Evolutionary conservation across 1,140 invertebrate species (phyloP), one percentile per base, ranked within the genome.

Genomic region (Apis laboriosa): DNA sequence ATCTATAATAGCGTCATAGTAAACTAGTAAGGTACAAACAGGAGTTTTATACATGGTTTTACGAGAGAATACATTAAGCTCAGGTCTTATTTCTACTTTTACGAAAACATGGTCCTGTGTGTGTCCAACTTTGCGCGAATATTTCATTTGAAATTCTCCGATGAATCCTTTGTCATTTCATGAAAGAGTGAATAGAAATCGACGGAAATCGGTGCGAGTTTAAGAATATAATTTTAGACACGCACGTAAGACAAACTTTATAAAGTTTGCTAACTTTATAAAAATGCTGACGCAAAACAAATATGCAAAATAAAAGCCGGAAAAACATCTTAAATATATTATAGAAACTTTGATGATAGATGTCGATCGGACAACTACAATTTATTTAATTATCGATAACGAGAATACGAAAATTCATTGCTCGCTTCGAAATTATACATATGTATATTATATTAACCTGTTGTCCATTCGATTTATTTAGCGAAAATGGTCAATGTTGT

Each of bases 1-100:
- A 90, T 90, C 87, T 84, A 89, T 79, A 67, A 86, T 77, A 84
- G 88, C 80, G 68, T 77, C 84, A 73, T 87, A 84, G 88, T 88
- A 91, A 90, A 91, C 87, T 90, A 90, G 66, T 90, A 91, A 92
- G 86, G 84, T 92, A 92, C 89, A 92, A 92, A 92, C 86, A 91
- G 85, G 86, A 90, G 84, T 89, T 89, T 90, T 88, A 87, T 86
- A 90, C 80, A 88, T 87, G 84, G 83, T 90, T 86, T 68, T 77
- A 81, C 80, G 75, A 87, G 86, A 88, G 72, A 88, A 64, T 88
- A 88, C 81, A 89, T 90, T 91, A 92, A 92, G 90, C 91, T 92
- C 91, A 89, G 88, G 76, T 91, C 83, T 90, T 90, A 90, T 86
- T 12, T 88, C 89, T 90, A 91, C 68, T 75, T 80, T 86, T 86